Conservation (phyloP, 2,888 invertebrate species). For the Stenchaetothrips biformis region DNA sequence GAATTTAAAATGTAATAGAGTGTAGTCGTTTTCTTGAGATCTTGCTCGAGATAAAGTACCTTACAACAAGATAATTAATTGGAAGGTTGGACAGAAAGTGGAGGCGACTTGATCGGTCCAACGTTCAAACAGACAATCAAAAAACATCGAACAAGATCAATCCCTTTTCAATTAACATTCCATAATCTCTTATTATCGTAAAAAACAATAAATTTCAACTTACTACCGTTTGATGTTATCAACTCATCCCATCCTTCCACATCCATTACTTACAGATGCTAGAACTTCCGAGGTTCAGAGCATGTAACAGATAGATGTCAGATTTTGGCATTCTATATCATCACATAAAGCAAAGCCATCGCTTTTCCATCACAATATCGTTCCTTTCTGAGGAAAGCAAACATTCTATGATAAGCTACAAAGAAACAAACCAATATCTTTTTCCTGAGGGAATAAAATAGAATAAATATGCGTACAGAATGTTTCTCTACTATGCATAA, state of each 20-base stretch:
- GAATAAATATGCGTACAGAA: conserved; percentile 2
- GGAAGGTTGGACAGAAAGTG: conserved; percentile 5
- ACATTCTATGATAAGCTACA: conserved; percentile 6
- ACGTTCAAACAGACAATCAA: background rate
- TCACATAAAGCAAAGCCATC: conserved; percentile 23
- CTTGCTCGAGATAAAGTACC: background rate
- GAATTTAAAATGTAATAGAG: conserved; percentile 13
- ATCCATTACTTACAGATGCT: background rate
- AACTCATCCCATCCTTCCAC: background rate
- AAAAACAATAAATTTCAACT: conserved; percentile 5
- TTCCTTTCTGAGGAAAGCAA: background rate
- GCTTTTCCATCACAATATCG: conserved; percentile 13
- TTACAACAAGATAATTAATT: background rate
- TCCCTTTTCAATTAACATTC: background rate
- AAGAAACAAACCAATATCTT: background rate
- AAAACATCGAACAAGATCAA: conserved; percentile 11
- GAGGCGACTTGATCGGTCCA: conserved; percentile 20
- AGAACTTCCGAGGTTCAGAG: background rate
- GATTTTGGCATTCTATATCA: conserved; percentile 13
- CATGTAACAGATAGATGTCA: background rate
- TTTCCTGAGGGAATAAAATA: background rate
- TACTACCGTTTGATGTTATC: background rate
- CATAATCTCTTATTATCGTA: background rate
- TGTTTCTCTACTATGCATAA: background rate
- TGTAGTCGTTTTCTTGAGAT: conserved; percentile 5